Conservation (phyloP, 1,140 invertebrate species). For the Nasonia giraulti region DNA sequence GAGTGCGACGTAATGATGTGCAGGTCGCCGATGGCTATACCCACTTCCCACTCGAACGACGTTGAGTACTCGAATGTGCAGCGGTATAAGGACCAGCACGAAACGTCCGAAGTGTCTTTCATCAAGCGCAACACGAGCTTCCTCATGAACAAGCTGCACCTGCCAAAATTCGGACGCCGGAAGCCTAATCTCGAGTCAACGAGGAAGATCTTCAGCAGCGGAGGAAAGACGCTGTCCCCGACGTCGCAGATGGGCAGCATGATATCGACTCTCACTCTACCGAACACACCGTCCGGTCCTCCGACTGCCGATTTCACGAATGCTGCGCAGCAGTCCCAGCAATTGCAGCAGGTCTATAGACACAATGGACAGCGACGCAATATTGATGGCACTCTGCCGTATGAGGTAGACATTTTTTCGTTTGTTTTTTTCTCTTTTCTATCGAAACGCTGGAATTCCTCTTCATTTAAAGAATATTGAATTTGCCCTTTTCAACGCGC, state of each 20-base stretch:
- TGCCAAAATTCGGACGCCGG: constrained; percentile 2
- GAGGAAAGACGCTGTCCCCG: constrained; percentile 29
- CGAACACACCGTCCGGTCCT: constrained; percentile 28
- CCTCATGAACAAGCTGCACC: background rate
- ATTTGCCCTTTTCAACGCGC: no score
- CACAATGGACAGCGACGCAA: background rate
- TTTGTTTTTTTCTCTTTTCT: background rate
- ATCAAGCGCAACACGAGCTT: constrained; percentile 30
- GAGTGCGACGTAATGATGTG: background rate
- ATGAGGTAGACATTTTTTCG: constrained; percentile 40
- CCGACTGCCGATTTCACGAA: background rate
- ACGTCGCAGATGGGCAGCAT: constrained; percentile 35
- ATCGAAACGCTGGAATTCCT: background rate
- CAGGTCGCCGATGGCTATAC: constrained; percentile 1
- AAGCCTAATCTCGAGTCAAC: constrained; percentile 59
- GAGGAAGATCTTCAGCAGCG: constrained; percentile 42
- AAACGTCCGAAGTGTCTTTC: background rate
- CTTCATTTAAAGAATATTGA: no score
- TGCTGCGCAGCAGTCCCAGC: background rate
- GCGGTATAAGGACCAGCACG: background rate
- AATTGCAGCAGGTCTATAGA: background rate
- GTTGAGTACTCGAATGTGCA: background rate
- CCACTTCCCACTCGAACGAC: background rate
- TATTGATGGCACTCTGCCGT: constrained; percentile 45
- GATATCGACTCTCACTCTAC: constrained; percentile 52